Evolutionary conservation across 2,113 vertebrate species (phyloP).

Genomic region (Phalacrocorax carbo): DNA sequence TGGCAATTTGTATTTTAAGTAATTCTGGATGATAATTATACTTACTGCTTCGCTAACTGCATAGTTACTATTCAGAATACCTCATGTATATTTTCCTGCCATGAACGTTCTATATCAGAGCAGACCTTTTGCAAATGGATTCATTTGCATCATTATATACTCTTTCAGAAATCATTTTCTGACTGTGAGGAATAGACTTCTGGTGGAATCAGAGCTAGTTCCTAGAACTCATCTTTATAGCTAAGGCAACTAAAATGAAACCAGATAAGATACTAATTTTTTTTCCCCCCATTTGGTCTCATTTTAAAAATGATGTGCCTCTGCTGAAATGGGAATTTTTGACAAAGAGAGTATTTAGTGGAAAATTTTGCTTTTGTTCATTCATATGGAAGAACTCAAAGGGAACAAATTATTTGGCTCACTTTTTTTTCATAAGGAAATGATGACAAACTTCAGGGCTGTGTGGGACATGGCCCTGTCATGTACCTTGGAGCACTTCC

Average conservation of each 20-base stretch:
- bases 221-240: not conserved
- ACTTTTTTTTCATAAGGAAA: not conserved
- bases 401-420: not conserved
- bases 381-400: not conserved
- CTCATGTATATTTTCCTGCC: not conserved
- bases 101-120: not conserved
- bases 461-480: not conserved
- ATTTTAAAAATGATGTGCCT: not conserved
- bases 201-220: not conserved
- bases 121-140: slow-evolving; percentile 49
- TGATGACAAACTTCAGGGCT: not conserved
- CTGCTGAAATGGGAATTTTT: not conserved
- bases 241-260: not conserved
- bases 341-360: not conserved
- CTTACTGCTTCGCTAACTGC: not conserved
- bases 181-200: not conserved
- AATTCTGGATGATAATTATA: not conserved
- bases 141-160: slow-evolving; percentile 21
- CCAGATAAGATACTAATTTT: not conserved
- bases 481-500: not conserved
- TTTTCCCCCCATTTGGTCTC: not conserved
- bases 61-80: not conserved
- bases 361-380: not conserved
- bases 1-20: slow-evolving; percentile 17
- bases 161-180: slow-evolving; percentile 2